These are phyloP conservation scores for Lates calcarifer DNA, from an alignment of 2,113 vertebrate species.

Conservation along the genomic window DNA sequence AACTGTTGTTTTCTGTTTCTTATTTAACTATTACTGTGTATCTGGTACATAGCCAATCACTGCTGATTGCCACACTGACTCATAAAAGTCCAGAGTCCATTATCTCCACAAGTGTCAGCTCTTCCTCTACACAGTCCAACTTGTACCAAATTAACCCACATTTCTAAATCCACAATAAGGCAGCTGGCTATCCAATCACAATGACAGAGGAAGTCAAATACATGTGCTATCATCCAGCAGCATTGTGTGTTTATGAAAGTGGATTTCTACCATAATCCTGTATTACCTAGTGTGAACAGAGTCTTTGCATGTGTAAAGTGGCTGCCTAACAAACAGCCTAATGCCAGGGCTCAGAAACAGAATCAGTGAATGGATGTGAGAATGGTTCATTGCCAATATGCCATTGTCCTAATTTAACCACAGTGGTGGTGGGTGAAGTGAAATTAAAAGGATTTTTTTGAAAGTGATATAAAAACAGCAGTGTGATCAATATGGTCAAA, in stretches of 20 bases:
- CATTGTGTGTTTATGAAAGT: slow-evolving; percentile 12
- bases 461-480: slow-evolving; percentile 35
- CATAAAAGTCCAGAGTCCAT: not conserved
- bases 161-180: slow-evolving; percentile 10
- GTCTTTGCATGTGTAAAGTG: slow-evolving; percentile 27
- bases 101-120: not conserved
- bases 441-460: slow-evolving; percentile 6
- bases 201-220: not conserved
- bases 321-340: slow-evolving; percentile 31
- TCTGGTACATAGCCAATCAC: not conserved
- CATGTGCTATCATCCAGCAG: not conserved
- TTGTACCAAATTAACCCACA: slow-evolving; percentile 34
- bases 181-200: not conserved
- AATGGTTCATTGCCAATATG: slow-evolving; percentile 24
- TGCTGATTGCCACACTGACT: too few species aligned
- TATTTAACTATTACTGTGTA: not conserved
- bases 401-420: slow-evolving; percentile 19
- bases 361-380: slow-evolving; percentile 20
- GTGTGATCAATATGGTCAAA: slow-evolving; percentile 34
- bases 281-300: slow-evolving; percentile 22
- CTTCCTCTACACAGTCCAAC: not conserved
- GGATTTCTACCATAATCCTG: slow-evolving; percentile 5
- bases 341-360: slow-evolving; percentile 18
- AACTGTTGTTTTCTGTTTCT: not conserved
- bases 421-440: slow-evolving; percentile 29